A percentile compares a stretch with the other conserved stretches of the same genome.
These are phyloP conservation scores for Orchesellides sinensis DNA, from an alignment of 2,888 invertebrate genomes.

Conservation along the genomic window DNA sequence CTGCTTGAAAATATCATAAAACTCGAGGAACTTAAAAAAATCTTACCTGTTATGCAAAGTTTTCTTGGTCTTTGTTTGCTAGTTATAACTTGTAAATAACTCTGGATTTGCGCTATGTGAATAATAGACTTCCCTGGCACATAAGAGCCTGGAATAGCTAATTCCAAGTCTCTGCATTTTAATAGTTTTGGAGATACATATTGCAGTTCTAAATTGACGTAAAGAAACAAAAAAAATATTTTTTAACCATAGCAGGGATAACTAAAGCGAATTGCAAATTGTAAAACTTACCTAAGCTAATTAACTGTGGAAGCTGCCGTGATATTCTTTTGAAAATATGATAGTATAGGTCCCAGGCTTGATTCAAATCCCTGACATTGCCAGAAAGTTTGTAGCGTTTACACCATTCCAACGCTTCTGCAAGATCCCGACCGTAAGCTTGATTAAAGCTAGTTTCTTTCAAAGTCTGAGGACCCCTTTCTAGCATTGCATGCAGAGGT, in stretches of 20 bases:
- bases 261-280: not conserved
- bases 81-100: slow-evolving; percentile 95
- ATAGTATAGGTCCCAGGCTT: slow-evolving; percentile 99
- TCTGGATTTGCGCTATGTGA: slow-evolving; percentile 92
- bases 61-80: slow-evolving; percentile 99
- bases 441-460: slow-evolving; percentile 98
- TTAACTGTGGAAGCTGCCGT: slow-evolving; percentile 93
- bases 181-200: slow-evolving; percentile 96
- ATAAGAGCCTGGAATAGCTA: slow-evolving; percentile 99
- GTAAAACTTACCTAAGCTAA: slow-evolving; percentile 80
- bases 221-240: slow-evolving; percentile 6
- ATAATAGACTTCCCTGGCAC: slow-evolving; percentile 94
- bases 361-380: slow-evolving; percentile 93
- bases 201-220: slow-evolving; percentile 87
- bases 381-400: slow-evolving; percentile 90
- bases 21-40: no score
- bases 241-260: not conserved
- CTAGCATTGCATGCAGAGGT: slow-evolving; percentile 95
- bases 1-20: not conserved
- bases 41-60: slow-evolving; percentile 88
- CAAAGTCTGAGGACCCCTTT: slow-evolving; percentile 94
- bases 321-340: slow-evolving; percentile 98
- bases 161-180: slow-evolving; percentile 92
- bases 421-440: slow-evolving; percentile 95
- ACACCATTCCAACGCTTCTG: slow-evolving; percentile 97